Evolutionary conservation across 2,113 vertebrate species (phyloP).

Genomic region (Limanda limanda): DNA sequence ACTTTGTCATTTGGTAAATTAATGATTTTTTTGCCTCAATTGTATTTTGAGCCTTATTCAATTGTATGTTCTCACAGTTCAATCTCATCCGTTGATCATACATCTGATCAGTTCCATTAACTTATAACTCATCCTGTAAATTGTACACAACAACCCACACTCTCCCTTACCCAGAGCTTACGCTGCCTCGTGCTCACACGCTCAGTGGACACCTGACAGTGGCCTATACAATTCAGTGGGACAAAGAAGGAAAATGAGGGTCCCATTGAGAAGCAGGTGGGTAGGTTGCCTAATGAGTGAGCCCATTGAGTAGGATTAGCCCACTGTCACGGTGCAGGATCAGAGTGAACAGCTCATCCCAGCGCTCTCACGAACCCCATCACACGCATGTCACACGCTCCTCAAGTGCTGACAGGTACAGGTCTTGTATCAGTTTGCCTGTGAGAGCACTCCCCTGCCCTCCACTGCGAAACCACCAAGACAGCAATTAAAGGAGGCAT

Average conservation of each 20-base stretch:
- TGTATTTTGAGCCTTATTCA: too few relatives aligned
- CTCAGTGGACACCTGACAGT: constrained; percentile 30
- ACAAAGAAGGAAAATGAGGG: constrained; percentile 64
- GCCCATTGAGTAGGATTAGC: constrained; percentile 56
- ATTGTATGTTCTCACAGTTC: too few relatives aligned
- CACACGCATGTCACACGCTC: constrained; percentile 19
- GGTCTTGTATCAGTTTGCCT: constrained; percentile 16
- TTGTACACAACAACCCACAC: neutral
- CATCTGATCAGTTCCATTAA: neutral
- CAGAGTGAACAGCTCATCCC: constrained; percentile 58
- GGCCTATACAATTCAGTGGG: constrained; percentile 41
- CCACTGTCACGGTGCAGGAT: constrained; percentile 58
- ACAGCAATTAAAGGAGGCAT: constrained; percentile 43
- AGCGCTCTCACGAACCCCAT: constrained; percentile 36
- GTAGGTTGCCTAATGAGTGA: constrained; percentile 56
- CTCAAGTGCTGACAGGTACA: constrained; percentile 51
- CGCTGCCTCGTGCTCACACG: neutral
- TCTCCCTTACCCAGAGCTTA: constrained; percentile 24
- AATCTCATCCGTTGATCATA: too few relatives aligned
- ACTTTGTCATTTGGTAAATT: too few relatives aligned
- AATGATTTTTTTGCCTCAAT: too few relatives aligned
- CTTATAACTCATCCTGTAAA: neutral
- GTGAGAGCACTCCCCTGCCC: constrained; percentile 17
- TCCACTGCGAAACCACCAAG: constrained; percentile 21
- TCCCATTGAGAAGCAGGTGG: constrained; percentile 42